Evolutionary conservation across 2,888 invertebrate genomes (phyloP).

Genomic region (Dexiosoma caninum): DNA sequence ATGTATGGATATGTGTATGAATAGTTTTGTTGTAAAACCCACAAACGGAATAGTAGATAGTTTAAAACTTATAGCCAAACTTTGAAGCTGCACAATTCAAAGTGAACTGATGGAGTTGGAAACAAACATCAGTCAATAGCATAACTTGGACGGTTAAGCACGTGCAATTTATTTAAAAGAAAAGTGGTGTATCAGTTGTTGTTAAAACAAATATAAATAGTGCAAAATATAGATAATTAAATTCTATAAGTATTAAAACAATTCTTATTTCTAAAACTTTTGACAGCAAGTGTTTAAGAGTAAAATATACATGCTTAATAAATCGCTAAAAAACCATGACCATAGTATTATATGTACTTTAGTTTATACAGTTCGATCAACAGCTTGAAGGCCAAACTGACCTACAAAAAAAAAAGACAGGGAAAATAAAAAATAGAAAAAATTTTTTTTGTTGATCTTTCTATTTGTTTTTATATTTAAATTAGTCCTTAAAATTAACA

Average conservation of each 20-base stretch:
- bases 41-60: conserved; percentile 1
- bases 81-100: conserved; percentile 52
- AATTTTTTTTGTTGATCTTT: no score
- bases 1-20: neutral
- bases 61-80: conserved; percentile 25
- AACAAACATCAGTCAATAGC: conserved; percentile 47
- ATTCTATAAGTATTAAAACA: neutral
- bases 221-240: conserved; percentile 25
- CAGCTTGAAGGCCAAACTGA: conserved; percentile 55
- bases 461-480: neutral
- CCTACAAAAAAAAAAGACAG: conserved; percentile 16
- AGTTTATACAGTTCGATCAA: conserved; percentile 26
- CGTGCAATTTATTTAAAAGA: conserved; percentile 37
- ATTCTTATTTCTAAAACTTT: neutral
- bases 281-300: neutral
- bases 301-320: neutral
- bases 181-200: conserved; percentile 8
- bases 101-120: conserved; percentile 29
- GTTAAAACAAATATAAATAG: conserved; percentile 19
- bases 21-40: conserved; percentile 17
- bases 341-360: neutral
- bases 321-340: no score
- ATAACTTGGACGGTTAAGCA: conserved; percentile 51
- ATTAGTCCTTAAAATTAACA: neutral
- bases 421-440: neutral